Evolutionary conservation across 2,113 vertebrate genomes (phyloP), one percentile per base, ranked within the genome.

Genomic region (Setophaga petechia): DNA sequence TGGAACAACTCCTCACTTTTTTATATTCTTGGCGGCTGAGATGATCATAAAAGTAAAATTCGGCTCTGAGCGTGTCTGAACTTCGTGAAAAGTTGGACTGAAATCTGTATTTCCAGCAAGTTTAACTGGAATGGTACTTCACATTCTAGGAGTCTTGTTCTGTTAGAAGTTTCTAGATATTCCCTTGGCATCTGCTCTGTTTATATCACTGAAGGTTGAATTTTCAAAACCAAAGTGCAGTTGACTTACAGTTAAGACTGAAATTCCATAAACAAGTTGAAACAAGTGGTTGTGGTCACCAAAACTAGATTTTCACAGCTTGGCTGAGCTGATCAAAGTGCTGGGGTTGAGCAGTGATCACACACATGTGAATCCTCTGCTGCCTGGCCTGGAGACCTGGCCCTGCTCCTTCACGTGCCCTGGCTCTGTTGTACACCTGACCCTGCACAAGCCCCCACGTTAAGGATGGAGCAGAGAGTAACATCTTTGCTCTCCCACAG

Each of bases 341-440:
- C 51, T 23, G 37, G 10, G 19, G 23, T 22, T 62, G 46, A 66
- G 43, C 72, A 44, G 59, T 23, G 5, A 9, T 39, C 67, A 10
- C 1, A 1, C 4, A 11, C 35, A 1, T 12, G 11, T 31, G 15
- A 2, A 12, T 65, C 5, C 52, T 63, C 49, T 51, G 43, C 31
- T 58, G 76, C 39, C 47, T 25, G 25, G 25, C 27, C 51, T 27
- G 69, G 25, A 25, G 35, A 37, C 2, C 2, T 1, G 10, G 24
- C 41, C 39, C 58, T 41, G 43, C 35, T 75, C 76, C 73, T 55
- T 14, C 37, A 8, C 0, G 0, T 17, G 25, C 30, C 5, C 49
- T 2, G 2, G 25, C 25, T 47, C 33, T 44, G 59, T 9, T 3
- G 27, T 1, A 22, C 7, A 9, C 30, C 66, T 37, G 21, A 33